phyloP scores from a whole-genome alignment of 1,140 invertebrate genomes.

The Drosophila pachea region DNA sequence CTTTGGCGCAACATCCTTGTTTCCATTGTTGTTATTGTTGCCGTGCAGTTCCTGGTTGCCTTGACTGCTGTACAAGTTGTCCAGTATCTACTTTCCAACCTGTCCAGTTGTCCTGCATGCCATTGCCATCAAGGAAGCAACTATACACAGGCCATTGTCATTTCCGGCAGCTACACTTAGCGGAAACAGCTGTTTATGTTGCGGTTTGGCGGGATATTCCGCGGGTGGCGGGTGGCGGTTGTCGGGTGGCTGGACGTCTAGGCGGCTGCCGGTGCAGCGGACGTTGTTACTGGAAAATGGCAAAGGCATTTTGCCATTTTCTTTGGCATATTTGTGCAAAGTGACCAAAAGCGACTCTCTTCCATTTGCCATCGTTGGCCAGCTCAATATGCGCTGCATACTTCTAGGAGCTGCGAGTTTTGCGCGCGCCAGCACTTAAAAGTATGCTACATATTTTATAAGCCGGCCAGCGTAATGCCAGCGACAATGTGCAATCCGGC shows the following conservation, averaged over 20 bases:
- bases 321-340: constrained; percentile 39
- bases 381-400: constrained; percentile 44
- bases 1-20: constrained; percentile 3
- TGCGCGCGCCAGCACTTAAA: constrained; percentile 68
- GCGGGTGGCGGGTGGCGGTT: neutral
- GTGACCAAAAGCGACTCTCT: constrained; percentile 40
- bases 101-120: constrained; percentile 38
- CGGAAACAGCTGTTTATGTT: constrained; percentile 63
- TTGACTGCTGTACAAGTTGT: constrained; percentile 23
- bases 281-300: constrained; percentile 23
- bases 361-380: neutral
- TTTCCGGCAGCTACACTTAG: constrained; percentile 66
- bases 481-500: constrained; percentile 58
- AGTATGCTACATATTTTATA: constrained; percentile 70
- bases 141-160: constrained; percentile 54
- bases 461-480: constrained; percentile 14
- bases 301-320: constrained; percentile 60
- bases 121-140: constrained; percentile 34
- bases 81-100: constrained; percentile 8
- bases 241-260: neutral
- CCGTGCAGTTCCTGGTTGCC: constrained; percentile 34
- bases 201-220: constrained; percentile 1
- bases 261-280: neutral
- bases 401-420: constrained; percentile 64
- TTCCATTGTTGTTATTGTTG: constrained; percentile 31